A percentile compares a stretch with the other conserved stretches of the same genome.
Conservation (phyloP, 2,113 vertebrate genomes). For the Condylura cristata region DNA sequence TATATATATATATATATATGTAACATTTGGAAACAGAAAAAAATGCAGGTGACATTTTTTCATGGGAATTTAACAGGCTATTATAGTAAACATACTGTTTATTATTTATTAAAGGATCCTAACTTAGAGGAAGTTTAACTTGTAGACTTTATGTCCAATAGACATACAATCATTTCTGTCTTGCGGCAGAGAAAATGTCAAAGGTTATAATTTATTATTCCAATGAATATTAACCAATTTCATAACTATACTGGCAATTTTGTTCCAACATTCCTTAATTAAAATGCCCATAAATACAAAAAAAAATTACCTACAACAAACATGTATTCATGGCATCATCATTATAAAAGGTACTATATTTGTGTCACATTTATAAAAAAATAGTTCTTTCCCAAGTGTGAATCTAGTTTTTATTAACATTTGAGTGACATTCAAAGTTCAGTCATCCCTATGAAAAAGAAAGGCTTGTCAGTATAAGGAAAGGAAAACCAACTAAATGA, state of each 20-base stretch:
- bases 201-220: constrained; percentile 38
- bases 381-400: too few species aligned
- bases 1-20: too few species aligned
- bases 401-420: too few species aligned
- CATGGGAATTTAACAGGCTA: not conserved
- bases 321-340: too few species aligned
- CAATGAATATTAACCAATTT: constrained; percentile 29
- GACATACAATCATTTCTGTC: constrained; percentile 36
- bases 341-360: too few species aligned
- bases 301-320: too few species aligned
- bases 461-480: too few species aligned
- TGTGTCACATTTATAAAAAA: too few species aligned
- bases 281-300: constrained; percentile 21
- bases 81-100: not conserved
- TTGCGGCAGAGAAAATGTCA: constrained; percentile 34
- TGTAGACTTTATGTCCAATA: not conserved
- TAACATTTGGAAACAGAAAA: constrained; percentile 34
- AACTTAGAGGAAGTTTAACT: not conserved
- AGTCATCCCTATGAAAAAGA: too few species aligned
- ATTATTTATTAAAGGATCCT: not conserved
- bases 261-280: constrained; percentile 50
- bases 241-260: not conserved
- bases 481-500: too few species aligned
- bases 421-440: too few species aligned
- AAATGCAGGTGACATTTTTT: not conserved